phyloP scores from a whole-genome alignment of 1,140 invertebrate genomes.

The Trichonephila clavata region DNA sequence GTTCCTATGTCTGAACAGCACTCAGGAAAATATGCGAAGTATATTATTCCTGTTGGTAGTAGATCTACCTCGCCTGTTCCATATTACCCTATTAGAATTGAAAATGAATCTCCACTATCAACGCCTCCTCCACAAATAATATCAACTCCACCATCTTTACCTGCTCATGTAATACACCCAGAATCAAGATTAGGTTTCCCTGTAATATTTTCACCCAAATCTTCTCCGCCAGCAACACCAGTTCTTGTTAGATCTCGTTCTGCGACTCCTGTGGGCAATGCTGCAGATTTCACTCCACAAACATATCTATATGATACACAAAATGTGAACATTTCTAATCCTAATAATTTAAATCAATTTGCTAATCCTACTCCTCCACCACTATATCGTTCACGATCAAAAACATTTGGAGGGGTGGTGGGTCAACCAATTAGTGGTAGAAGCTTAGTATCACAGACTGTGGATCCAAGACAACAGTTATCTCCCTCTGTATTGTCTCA shows the following conservation, averaged over 20 bases:
- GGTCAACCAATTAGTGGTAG: not conserved
- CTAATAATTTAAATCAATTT: not conserved
- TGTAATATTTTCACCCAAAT: conserved; percentile 51
- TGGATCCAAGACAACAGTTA: conserved; percentile 19
- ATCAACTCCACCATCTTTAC: conserved; percentile 49
- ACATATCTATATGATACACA: conserved; percentile 9
- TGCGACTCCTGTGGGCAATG: conserved; percentile 27
- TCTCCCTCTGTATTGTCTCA: conserved; percentile 56
- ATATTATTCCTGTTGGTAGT: conserved; percentile 58
- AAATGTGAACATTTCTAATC: conserved; percentile 16
- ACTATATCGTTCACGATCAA: conserved; percentile 52
- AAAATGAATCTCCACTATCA: conserved; percentile 50
- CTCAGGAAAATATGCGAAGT: conserved; percentile 43
- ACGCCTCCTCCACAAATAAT: conserved; percentile 70
- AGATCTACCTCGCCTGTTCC: conserved; percentile 63
- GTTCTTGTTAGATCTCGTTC: conserved; percentile 39
- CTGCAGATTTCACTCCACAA: conserved; percentile 31
- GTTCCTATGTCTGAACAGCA: conserved; percentile 9
- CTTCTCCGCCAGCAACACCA: conserved; percentile 56
- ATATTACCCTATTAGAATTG: conserved; percentile 29
- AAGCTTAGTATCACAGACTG: not conserved
- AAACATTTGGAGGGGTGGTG: conserved; percentile 61
- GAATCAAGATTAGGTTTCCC: conserved; percentile 48
- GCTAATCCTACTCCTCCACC: conserved; percentile 31
- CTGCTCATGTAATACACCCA: conserved; percentile 47